A percentile compares a stretch with the other conserved stretches of the same genome.
phyloP scores from a whole-genome alignment of 1,140 invertebrate species.

The Drosophila tristis region DNA sequence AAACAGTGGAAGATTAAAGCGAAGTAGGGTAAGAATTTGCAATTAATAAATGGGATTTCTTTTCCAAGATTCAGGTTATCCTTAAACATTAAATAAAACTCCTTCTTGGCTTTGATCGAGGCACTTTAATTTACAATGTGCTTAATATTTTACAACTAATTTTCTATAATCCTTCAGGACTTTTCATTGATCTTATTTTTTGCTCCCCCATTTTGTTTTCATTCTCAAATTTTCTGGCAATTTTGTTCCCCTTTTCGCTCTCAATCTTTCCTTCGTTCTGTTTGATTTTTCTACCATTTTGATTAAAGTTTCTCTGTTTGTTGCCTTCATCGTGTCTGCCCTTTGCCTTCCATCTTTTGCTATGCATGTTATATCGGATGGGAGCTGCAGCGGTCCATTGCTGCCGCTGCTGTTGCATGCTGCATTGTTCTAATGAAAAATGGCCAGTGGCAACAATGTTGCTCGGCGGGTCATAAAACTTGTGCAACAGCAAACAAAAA shows the following conservation, averaged over 20 bases:
- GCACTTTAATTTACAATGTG: neutral
- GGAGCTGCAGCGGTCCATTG: conserved; percentile 40
- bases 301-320: conserved; percentile 34
- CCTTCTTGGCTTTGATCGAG: too few species aligned
- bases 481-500: conserved; percentile 48
- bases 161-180: neutral
- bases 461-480: conserved; percentile 74
- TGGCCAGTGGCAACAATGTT: conserved; percentile 69
- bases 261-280: too few species aligned
- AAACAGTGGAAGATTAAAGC: too few species aligned
- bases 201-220: neutral
- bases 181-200: conserved; percentile 22
- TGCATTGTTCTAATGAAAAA: conserved; percentile 76
- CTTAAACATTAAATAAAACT: too few species aligned
- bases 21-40: too few species aligned
- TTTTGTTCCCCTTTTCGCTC: neutral
- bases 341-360: conserved; percentile 23
- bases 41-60: too few species aligned
- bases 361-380: conserved; percentile 38
- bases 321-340: conserved; percentile 1
- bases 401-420: neutral
- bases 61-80: too few species aligned
- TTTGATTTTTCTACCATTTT: conserved; percentile 15
- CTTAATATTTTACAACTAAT: neutral
- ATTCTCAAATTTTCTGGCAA: conserved; percentile 1